Base-by-base conservation (phyloP, 23 tunicate genomes). In the Styela plicata region DNA sequence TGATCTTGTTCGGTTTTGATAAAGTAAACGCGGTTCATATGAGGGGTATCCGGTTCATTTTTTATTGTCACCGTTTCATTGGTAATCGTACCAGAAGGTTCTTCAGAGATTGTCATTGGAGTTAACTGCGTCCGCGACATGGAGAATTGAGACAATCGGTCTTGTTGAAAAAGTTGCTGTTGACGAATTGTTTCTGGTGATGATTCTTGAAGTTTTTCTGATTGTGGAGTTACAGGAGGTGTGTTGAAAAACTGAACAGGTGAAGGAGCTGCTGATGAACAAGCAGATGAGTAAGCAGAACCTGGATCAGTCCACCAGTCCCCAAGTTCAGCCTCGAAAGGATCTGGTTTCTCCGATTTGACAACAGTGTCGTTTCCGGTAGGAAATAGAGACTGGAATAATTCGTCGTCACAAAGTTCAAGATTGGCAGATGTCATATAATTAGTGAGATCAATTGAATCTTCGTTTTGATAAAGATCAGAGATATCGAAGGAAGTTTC, bases 211-310 rank as follows among this genome's bases (percentile, higher is more conserved):
- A 44, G 57, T 31, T 78, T 36, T 7, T 82, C 87, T 27, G 86
- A 36, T 77, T 85, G 89, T 69, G 98, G 93, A 24, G 93, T 88
- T 17, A 93, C 92, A 53, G 98, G 98, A 19, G 93, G 93, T 32
- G 98, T 93, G 82, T 93, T 88, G 85, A 75, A 93, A 37, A 87
- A 90, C 37, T 91, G 89, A 7, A 88, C 89, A 3, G 98, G 98
- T 31, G 98, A 93, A 1, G 86, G 84, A 13, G 98, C 93, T 23
- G 98, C 87, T 0, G 98, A 93, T 70, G 98, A 88, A 81, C 98
- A 93, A 63, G 98, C 98, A 16, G 97, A 91, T 24, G 80, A 78
- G 82, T 84, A 85, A 5, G 70, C 79, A 5, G 90, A 86, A 13
- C 82, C 68, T 69, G 93, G 93, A 2, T 80, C 91, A 28, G 81